Percentiles rank a stretch among this genome's conserved stretches.
These are phyloP conservation scores for Cherax destructor DNA, from an alignment of 1,140 invertebrate genomes.

Conservation along the genomic window DNA sequence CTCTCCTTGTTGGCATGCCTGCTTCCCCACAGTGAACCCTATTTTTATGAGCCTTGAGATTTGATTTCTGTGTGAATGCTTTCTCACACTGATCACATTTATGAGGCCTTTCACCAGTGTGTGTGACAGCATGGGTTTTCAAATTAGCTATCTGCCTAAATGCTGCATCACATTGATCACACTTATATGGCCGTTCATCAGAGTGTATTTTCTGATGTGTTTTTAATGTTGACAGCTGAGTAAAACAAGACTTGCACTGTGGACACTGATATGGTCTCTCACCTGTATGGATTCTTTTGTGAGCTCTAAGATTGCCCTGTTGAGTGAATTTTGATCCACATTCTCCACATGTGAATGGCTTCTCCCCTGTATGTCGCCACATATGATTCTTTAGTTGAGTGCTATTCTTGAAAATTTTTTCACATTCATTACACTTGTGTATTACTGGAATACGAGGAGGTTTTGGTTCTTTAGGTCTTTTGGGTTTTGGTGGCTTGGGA, in stretches of 20 bases:
- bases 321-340: slow-evolving; percentile 95
- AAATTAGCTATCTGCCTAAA: slow-evolving; percentile 81
- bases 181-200: slow-evolving; percentile 78
- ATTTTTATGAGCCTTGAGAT: slow-evolving; percentile 72
- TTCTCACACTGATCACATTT: slow-evolving; percentile 82
- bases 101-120: slow-evolving; percentile 81
- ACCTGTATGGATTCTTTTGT: slow-evolving; percentile 92
- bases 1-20: slow-evolving; percentile 46
- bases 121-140: slow-evolving; percentile 74
- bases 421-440: slow-evolving; percentile 72
- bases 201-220: slow-evolving; percentile 72
- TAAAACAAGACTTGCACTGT: slow-evolving; percentile 70
- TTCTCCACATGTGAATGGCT: slow-evolving; percentile 71
- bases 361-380: slow-evolving; percentile 72
- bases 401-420: slow-evolving; percentile 72
- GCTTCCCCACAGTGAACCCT: slow-evolving; percentile 60
- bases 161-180: slow-evolving; percentile 89
- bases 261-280: slow-evolving; percentile 84
- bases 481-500: slow-evolving; percentile 71
- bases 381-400: slow-evolving; percentile 73
- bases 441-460: slow-evolving; percentile 69
- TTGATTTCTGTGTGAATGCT: slow-evolving; percentile 78
- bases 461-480: slow-evolving; percentile 71
- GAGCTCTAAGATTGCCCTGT: slow-evolving; percentile 93
- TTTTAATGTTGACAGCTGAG: slow-evolving; percentile 70